Evolutionary conservation across 2,113 vertebrate species (phyloP), one percentile per base, ranked within the genome.

Genomic region (Phoxinus phoxinus): DNA sequence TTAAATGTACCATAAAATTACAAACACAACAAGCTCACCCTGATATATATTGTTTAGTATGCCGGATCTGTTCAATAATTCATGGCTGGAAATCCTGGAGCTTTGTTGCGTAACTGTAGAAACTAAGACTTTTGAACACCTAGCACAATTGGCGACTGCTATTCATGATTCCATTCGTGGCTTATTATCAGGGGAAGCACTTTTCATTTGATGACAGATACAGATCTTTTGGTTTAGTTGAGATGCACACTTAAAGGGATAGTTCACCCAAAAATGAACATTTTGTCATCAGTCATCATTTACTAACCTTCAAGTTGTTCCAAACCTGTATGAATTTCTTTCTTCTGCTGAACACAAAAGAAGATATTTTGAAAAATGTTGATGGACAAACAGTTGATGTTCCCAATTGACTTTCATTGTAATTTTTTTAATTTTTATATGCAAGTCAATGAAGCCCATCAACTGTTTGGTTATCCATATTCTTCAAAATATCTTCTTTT

Each of bases 1-100:
- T 6, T 58, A 83, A 56, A 83, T 72, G 81, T 58, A 72, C 10
- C 81, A 72, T 56, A 41, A 83, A 72, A 83, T 73, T 37, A 41
- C 23, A 72, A 79, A 11, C 27, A 58, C 46, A 72, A 41, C 23
- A 37, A 15, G 4, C 13, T 58, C 46, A 72, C 44, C 67, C 67
- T 10, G 67, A n/a, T 58, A 10, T 72, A 32, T 37, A 67, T 81
- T 81, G 59, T 51, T 81, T 81, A 67, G 41, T 30, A 17, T 65
- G 37, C 56, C n/a, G 21, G 35, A 30, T 63, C 25, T 44, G 41
- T 27, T 81, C 21, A 80, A 80, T 80, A 46, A 81, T 63, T 44
- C 41, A 81, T 46, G 37, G n/a, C n/a, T 19, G 15, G 23, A 80
- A 80, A 44, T 80, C 15, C 58, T 80, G 30, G 53, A 41, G 32